Conservation (phyloP, 2,797 vertebrate species). For the Poeciliopsis presidionis region DNA sequence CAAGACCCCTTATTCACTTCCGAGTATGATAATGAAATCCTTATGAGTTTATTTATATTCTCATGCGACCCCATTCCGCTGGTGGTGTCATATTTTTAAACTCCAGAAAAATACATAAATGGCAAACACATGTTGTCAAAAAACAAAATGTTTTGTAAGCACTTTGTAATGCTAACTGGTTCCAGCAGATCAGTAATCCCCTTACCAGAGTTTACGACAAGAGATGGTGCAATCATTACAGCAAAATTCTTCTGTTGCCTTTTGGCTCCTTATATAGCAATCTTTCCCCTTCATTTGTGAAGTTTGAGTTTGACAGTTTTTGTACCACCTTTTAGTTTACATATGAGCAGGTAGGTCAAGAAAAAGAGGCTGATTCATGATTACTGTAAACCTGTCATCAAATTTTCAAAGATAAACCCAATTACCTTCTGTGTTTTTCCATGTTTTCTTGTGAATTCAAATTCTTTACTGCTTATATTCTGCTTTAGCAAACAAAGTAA, state of each 20-base stretch:
- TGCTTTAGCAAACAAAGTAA: conserved; percentile 27
- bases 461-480: conserved; percentile 28
- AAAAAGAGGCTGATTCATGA: conserved; percentile 45
- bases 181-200: conserved; percentile 67
- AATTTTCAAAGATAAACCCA: conserved; percentile 31
- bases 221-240: conserved; percentile 75
- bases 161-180: conserved; percentile 75
- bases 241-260: conserved; percentile 50
- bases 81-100: conserved; percentile 56
- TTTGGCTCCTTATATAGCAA: conserved; percentile 75
- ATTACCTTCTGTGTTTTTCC: conserved; percentile 1
- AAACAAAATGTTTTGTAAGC: conserved; percentile 68
- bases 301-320: conserved; percentile 40
- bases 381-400: conserved; percentile 4
- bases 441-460: conserved; percentile 26
- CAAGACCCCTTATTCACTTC: conserved; percentile 25
- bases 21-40: conserved; percentile 38
- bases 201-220: conserved; percentile 57
- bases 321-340: conserved; percentile 11
- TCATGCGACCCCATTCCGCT: conserved; percentile 47
- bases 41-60: conserved; percentile 66
- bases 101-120: conserved; percentile 61
- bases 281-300: conserved; percentile 45
- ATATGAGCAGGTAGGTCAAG: conserved; percentile 30
- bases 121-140: conserved; percentile 71